Base-by-base conservation (phyloP, 1,140 invertebrate species). In the Macrobrachium rosenbergii region DNA sequence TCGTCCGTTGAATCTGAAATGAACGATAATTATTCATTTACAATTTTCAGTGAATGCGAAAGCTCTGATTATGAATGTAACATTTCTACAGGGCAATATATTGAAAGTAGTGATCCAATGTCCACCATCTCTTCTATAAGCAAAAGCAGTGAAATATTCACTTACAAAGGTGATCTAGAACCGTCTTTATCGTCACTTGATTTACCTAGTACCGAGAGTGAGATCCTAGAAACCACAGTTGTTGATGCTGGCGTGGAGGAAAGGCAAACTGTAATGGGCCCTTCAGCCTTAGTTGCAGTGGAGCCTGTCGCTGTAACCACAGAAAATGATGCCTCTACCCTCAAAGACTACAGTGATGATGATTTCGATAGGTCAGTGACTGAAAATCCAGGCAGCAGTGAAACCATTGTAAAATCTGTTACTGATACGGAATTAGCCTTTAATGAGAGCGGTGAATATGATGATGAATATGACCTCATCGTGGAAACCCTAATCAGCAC, bases 401-500 rank as follows among this genome's bases (percentile, higher is more conserved):
- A 23, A 37, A 14, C n/a, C 10, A 67, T 67, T 19, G 12, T 28
- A 37, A 37, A 72, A 17, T 14, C 16, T 23, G 69, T 28, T 6
- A 43, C 12, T 6, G 23, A 72, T 5, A 17, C 14, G 0, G 69
- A 72, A 23, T 14, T 28, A 17, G n/a, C 11, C 3, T 23, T 14
- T 1, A n/a, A 23, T 8, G 75, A 17, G 5, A 60, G 7, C 0
- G 59, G 19, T 19, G 73, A 52, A 37, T 21, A 60, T 28, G 60
- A 5, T 10, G 69, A 60, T 14, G 82, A 83, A 21, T 45, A 84
- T 7, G 83, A 64, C 5, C 37, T 84, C 0, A 52, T 84, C 5
- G 60, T 84, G 73, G 83, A 67, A 19, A 84, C 83, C n/a, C 17
- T 84, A 14, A 21, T 84, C 14, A 84, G 19, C 60, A 84, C 83